phyloP scores from a whole-genome alignment of 35 echinoderm and acorn worm species.

The Heliocidaris tuberculata region DNA sequence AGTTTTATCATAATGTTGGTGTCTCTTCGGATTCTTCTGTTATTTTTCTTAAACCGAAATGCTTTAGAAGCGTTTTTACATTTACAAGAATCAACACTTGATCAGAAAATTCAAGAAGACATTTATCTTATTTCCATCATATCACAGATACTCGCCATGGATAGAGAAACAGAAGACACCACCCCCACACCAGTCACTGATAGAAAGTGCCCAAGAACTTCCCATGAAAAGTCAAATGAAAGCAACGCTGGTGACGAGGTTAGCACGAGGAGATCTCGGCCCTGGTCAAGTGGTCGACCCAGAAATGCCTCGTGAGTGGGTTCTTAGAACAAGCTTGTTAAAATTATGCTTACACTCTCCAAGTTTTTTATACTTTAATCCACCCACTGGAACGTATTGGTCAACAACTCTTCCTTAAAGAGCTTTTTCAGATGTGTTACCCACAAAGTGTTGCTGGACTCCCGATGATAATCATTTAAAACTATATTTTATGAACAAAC shows the following conservation, averaged over 20 bases:
- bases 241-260: conserved; percentile 66
- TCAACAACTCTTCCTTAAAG: too few species aligned
- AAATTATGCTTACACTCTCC: background rate
- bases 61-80: background rate
- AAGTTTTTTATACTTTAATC: background rate
- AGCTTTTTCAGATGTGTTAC: background rate
- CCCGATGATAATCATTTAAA: background rate
- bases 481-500: background rate
- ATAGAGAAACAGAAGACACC: conserved; percentile 41
- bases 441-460: background rate
- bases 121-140: background rate
- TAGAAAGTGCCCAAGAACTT: conserved; percentile 6
- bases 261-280: conserved; percentile 65
- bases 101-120: background rate
- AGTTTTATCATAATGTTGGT: too few species aligned
- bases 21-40: too few species aligned
- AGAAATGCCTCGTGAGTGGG: conserved; percentile 66
- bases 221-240: conserved; percentile 60
- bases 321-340: background rate
- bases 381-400: too few species aligned
- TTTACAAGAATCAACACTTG: background rate
- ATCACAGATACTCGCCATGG: conserved; percentile 38
- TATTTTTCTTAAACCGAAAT: background rate
- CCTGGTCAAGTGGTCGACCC: conserved; percentile 75
- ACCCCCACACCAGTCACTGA: background rate